Evolutionary conservation across 2,113 vertebrate genomes (phyloP).

Genomic region (Beaufortia kweichowensis): DNA sequence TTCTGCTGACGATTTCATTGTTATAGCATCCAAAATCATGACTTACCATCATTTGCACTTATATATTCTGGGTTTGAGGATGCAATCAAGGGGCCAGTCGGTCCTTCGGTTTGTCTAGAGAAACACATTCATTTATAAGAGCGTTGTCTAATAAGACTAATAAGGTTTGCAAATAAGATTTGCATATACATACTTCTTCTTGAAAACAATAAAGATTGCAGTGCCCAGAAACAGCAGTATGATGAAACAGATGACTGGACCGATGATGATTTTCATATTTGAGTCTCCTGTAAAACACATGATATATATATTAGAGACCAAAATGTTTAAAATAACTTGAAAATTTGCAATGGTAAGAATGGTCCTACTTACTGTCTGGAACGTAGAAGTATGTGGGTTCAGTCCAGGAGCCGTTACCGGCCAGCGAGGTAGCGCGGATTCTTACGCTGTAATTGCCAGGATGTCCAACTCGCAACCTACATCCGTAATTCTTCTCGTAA

Average conservation of each 20-base stretch:
- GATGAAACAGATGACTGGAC: constrained; percentile 83
- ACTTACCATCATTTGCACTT: constrained; percentile 91
- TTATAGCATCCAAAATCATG: not conserved
- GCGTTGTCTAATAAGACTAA: not conserved
- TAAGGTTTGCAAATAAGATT: not conserved
- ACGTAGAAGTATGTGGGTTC: constrained; percentile 86
- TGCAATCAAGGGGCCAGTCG: constrained; percentile 88
- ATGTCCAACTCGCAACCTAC: constrained; percentile 78
- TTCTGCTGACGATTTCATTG: no score
- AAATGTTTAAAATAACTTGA: not conserved
- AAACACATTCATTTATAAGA: constrained; percentile 22
- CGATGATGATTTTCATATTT: constrained; percentile 83
- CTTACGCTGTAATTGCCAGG: constrained; percentile 93
- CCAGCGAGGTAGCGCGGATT: constrained; percentile 89
- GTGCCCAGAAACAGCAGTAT: constrained; percentile 79
- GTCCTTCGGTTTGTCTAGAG: constrained; percentile 87
- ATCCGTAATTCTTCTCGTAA: constrained; percentile 78
- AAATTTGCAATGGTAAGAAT: not conserved
- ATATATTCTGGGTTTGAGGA: constrained; percentile 97
- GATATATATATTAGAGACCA: constrained; percentile 20
- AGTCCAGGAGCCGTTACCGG: constrained; percentile 93
- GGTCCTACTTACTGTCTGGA: constrained; percentile 80
- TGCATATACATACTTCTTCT: constrained; percentile 80
- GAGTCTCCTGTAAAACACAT: constrained; percentile 71
- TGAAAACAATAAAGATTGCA: constrained; percentile 80